Evolutionary conservation across 2,888 invertebrate genomes (phyloP), one percentile per base, ranked within the genome.

Genomic region (Phalangium opilio): DNA sequence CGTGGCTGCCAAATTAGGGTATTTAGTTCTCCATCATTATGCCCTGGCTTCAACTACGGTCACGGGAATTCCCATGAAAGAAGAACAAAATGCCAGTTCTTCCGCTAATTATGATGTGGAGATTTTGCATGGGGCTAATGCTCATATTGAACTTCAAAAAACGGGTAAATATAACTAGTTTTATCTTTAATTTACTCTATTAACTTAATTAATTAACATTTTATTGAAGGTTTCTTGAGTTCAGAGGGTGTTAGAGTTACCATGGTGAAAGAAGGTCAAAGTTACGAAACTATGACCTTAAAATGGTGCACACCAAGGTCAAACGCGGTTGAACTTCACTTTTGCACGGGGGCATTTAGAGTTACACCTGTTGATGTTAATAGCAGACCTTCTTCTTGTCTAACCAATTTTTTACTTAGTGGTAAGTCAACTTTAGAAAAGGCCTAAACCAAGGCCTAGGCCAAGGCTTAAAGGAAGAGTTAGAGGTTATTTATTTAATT

Each of bases 31-130:
- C 51, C 59, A 79, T 3, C 93, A 96, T 64, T 95, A 89, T 60
- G 79, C 84, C 63, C 71, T 98, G 41, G 84, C 90, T 0, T 89
- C 86, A 49, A 98, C 96, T 1, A 95, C 95, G 0, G 95, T 98
- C 1, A 93, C 93, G 5, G 90, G 95, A 3, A 96, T 96, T 60
- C 98, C 98, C 1, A 98, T 98, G 98, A 98, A 98, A 64, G 95
- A 96, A 68, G 95, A 96, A 66, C 93, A 95, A 71, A 95, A 95
- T 66, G 91, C 93, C 1, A 87, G 87, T 64, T 89, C 90, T 0
- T 96, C 95, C 48, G 90, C 95, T 0, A 96, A 96, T 69, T 98
- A 98, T 62, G 96, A 98, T 64, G 98, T 98, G 0, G 96, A 96
- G 67, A 82, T 98, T 51, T 81, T 93, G 57, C 96, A 98, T 64